Evolutionary conservation across 2,888 invertebrate genomes (phyloP).

Genomic region (Drosophila atroscutellata): DNA sequence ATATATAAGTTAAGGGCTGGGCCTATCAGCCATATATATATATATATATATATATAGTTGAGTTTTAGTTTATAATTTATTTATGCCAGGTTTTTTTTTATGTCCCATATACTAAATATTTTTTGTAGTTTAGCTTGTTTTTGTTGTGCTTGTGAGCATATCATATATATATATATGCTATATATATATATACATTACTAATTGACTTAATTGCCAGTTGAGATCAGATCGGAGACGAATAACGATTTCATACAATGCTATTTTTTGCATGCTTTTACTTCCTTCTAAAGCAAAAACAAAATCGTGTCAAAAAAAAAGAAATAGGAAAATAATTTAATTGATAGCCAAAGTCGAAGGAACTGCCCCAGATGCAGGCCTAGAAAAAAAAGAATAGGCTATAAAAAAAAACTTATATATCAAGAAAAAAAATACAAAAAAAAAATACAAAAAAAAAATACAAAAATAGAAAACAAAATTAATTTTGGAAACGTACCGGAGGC

Average conservation of each 20-base stretch:
- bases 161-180: not conserved
- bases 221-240: constrained; percentile 27
- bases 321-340: constrained; percentile 16
- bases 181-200: not conserved
- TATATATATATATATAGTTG: constrained; percentile 21
- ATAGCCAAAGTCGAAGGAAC: constrained; percentile 48
- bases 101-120: not conserved
- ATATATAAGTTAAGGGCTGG: constrained; percentile 47
- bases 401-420: not conserved
- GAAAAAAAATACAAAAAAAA: not conserved
- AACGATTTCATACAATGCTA: constrained; percentile 37
- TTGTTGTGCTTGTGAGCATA: constrained; percentile 26
- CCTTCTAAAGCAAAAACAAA: constrained; percentile 52
- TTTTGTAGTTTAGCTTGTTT: constrained; percentile 25
- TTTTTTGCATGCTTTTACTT: constrained; percentile 66
- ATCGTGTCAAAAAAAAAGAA: constrained; percentile 20
- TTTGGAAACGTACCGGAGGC: constrained; percentile 81
- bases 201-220: constrained; percentile 32
- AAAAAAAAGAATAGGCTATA: constrained; percentile 10
- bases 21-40: constrained; percentile 35
- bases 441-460: not conserved
- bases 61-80: constrained; percentile 53
- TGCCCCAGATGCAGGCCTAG: constrained; percentile 20
- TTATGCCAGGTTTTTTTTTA: constrained; percentile 36
- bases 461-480: constrained; percentile 17